Conservation (phyloP, 2,113 vertebrate species). For the Anser brachyrhynchus region DNA sequence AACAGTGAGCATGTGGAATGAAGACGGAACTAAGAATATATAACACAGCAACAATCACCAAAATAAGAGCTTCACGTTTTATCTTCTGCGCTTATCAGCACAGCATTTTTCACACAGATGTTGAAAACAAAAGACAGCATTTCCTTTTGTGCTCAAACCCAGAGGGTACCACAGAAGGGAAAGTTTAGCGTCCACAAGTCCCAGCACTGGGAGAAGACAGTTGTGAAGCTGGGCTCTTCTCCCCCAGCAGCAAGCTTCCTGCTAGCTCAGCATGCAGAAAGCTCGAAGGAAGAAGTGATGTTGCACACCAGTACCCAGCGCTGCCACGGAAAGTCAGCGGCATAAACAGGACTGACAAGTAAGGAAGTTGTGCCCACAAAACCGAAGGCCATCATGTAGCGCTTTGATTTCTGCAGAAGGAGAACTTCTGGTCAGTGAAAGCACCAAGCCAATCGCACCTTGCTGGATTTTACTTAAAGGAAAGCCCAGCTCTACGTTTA, state of each 20-base stretch:
- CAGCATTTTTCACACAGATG: not conserved
- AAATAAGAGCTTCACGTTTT: not conserved
- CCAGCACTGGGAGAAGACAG: not conserved
- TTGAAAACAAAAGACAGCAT: not conserved
- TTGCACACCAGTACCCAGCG: not conserved
- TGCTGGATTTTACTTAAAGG: not conserved
- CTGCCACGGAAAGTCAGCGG: not conserved
- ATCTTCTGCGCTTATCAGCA: not conserved
- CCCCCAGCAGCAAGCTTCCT: not conserved
- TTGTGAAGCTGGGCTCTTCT: not conserved
- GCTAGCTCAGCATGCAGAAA: not conserved
- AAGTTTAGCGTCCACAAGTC: not conserved
- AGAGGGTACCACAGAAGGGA: not conserved
- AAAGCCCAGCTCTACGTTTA: not conserved
- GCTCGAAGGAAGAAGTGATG: not conserved
- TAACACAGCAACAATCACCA: not conserved
- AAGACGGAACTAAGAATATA: not conserved
- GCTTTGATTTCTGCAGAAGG: not conserved
- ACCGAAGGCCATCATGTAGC: rapidly evolving
- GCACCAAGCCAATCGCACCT: not conserved
- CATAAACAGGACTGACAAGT: not conserved
- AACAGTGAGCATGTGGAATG: not conserved
- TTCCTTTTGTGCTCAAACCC: not conserved
- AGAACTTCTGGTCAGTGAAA: not conserved
- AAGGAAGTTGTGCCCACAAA: not conserved